These are phyloP conservation scores for Heliconius erato DNA, from an alignment of 2,888 invertebrate genomes.

Conservation along the genomic window DNA sequence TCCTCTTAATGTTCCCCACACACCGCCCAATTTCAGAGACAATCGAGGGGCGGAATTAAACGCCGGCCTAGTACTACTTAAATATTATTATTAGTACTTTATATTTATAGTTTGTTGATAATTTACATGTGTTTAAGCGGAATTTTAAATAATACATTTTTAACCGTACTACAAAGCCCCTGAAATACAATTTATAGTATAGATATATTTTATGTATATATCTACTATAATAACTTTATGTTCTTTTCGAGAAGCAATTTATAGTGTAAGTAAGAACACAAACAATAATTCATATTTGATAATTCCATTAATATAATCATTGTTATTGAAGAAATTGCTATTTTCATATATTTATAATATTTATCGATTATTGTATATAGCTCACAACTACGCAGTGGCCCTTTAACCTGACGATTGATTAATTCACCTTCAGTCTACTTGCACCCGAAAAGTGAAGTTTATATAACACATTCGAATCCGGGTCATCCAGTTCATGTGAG, in stretches of 20 bases:
- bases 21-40: no score
- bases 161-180: no score
- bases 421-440: slow-evolving; percentile 39
- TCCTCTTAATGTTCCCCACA: no score
- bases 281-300: not conserved
- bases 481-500: slow-evolving; percentile 18
- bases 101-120: no score
- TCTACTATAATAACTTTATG: not conserved
- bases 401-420: slow-evolving; percentile 41
- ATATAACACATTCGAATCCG: slow-evolving; percentile 25
- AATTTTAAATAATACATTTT: no score
- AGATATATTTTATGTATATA: no score
- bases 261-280: not conserved
- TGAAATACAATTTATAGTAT: no score
- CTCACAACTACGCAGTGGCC: slow-evolving; percentile 30
- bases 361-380: not conserved
- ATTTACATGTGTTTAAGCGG: no score
- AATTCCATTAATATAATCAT: slow-evolving; percentile 1
- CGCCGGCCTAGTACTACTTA: no score
- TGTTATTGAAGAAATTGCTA: slow-evolving; percentile 14
- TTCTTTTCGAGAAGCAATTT: not conserved
- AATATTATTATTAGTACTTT: no score
- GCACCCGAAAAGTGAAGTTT: slow-evolving; percentile 12
- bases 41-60: no score
- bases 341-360: not conserved